Percentiles rank a stretch among this genome's conserved stretches.
phyloP scores from a whole-genome alignment of 2,113 vertebrate genomes.

The Rhinolophus ferrumequinum region DNA sequence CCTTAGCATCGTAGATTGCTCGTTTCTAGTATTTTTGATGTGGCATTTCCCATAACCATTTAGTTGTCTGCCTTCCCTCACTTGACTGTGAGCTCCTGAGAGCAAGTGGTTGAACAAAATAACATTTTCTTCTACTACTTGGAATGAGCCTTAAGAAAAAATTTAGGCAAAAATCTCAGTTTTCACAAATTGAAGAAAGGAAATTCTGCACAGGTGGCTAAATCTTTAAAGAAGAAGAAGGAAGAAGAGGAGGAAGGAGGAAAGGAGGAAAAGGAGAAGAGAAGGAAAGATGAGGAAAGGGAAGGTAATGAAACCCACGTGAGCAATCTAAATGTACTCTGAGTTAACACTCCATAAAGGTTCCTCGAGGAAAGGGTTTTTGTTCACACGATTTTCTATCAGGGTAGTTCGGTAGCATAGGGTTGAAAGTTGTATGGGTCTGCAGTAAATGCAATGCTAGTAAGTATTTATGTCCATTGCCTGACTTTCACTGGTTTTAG shows the following conservation, averaged over 20 bases:
- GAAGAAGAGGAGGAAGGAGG: neutral
- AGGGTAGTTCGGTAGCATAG: neutral
- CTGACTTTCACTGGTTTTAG: conserved; percentile 74
- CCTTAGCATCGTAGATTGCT: accelerated
- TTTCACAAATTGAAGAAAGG: neutral
- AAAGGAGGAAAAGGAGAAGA: neutral
- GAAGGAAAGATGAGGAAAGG: neutral
- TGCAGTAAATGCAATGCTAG: neutral
- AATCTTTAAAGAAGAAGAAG: neutral
- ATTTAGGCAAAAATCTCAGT: neutral
- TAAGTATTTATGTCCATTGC: conserved; percentile 34
- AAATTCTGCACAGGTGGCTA: neutral
- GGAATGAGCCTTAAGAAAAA: conserved; percentile 19
- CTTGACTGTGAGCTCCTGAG: neutral
- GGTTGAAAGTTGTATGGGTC: neutral
- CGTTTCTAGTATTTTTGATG: accelerated
- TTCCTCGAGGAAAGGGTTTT: neutral
- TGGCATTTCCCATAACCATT: neutral
- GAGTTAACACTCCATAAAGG: neutral
- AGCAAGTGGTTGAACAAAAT: neutral
- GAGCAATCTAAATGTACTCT: neutral
- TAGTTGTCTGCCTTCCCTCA: neutral
- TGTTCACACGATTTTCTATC: conserved; percentile 1
- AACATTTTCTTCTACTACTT: neutral
- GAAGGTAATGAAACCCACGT: neutral